Evolutionary conservation across 1,140 invertebrate species (phyloP).

Genomic region (Zaprionus lachaisei): DNA sequence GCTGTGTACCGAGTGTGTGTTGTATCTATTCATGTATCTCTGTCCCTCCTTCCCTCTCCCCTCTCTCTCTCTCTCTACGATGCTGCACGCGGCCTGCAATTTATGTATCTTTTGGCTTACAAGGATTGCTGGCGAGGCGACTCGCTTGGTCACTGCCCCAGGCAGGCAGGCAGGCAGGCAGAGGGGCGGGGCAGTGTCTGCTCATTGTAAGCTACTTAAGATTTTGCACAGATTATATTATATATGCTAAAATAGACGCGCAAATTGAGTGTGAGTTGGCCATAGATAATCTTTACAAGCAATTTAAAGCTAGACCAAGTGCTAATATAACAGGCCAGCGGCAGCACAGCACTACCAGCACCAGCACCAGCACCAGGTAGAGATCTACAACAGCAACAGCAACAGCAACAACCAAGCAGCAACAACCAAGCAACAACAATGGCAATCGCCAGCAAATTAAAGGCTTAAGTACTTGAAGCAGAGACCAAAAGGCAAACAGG

Average conservation of each 20-base stretch:
- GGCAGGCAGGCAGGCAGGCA: neutral
- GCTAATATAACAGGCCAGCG: slow-evolving; percentile 72
- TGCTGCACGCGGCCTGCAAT: slow-evolving; percentile 66
- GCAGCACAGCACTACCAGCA: slow-evolving; percentile 17
- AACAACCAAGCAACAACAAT: slow-evolving; percentile 21
- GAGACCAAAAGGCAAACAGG: slow-evolving; percentile 21
- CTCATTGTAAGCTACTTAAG: slow-evolving; percentile 83
- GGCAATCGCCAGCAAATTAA: slow-evolving; percentile 42
- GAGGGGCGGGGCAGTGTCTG: slow-evolving; percentile 4
- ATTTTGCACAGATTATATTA: slow-evolving; percentile 79
- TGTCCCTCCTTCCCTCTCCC: neutral
- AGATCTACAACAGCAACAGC: slow-evolving; percentile 20
- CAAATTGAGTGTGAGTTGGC: slow-evolving; percentile 82
- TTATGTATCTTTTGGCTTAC: slow-evolving; percentile 82
- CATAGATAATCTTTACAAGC: slow-evolving; percentile 83
- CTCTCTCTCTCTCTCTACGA: neutral
- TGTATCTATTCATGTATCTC: slow-evolving; percentile 22
- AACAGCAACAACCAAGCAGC: neutral
- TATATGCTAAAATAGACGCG: slow-evolving; percentile 79
- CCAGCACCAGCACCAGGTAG: slow-evolving; percentile 28
- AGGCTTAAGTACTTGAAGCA: slow-evolving; percentile 43
- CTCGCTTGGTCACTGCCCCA: neutral
- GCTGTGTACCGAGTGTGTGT: slow-evolving; percentile 1
- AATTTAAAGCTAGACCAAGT: slow-evolving; percentile 81
- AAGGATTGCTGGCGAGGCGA: slow-evolving; percentile 59